Percentiles rank a stretch among this genome's conserved stretches.
Evolutionary conservation across 1,140 invertebrate genomes (phyloP).

Genomic region (Hyles euphorbiae): DNA sequence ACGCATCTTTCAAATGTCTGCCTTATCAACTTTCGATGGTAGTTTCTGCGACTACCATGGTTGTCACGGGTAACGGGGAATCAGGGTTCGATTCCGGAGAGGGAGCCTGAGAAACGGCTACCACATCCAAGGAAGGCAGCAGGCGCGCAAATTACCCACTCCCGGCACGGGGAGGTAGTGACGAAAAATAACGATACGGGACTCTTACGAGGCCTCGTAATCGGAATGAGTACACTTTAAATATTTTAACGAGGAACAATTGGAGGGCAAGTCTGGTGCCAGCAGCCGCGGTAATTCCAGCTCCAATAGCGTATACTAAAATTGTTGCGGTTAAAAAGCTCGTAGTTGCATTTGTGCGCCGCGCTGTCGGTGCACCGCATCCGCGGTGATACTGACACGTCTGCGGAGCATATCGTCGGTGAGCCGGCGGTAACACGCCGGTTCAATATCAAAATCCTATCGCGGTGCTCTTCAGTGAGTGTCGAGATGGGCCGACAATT

Average conservation of each 20-base stretch:
- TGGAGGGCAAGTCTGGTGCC: slow-evolving; percentile 95
- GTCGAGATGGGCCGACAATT: slow-evolving; percentile 80
- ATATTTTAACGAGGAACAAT: slow-evolving; percentile 91
- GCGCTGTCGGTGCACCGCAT: slow-evolving; percentile 78
- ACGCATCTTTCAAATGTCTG: slow-evolving; percentile 91
- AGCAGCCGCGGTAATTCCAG: slow-evolving; percentile 94
- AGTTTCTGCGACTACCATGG: slow-evolving; percentile 86
- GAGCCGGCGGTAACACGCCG: slow-evolving; percentile 53
- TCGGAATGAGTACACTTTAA: slow-evolving; percentile 94
- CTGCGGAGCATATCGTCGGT: slow-evolving; percentile 66
- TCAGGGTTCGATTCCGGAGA: slow-evolving; percentile 83
- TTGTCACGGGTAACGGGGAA: slow-evolving; percentile 87
- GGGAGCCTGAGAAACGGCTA: slow-evolving; percentile 94
- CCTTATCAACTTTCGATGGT: slow-evolving; percentile 92
- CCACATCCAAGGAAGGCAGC: slow-evolving; percentile 95
- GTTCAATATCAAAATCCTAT: slow-evolving; percentile 70
- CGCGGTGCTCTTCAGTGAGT: slow-evolving; percentile 79
- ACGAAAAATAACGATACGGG: slow-evolving; percentile 92
- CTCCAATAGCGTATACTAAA: slow-evolving; percentile 93
- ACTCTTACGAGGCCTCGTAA: slow-evolving; percentile 87
- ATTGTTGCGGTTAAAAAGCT: slow-evolving; percentile 89
- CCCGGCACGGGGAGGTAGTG: slow-evolving; percentile 85
- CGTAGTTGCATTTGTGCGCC: slow-evolving; percentile 82
- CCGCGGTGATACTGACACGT: slow-evolving; percentile 74
- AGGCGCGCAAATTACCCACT: slow-evolving; percentile 93